Evolutionary conservation across 2,797 vertebrate genomes (phyloP).

Genomic region (Channallabes apus): DNA sequence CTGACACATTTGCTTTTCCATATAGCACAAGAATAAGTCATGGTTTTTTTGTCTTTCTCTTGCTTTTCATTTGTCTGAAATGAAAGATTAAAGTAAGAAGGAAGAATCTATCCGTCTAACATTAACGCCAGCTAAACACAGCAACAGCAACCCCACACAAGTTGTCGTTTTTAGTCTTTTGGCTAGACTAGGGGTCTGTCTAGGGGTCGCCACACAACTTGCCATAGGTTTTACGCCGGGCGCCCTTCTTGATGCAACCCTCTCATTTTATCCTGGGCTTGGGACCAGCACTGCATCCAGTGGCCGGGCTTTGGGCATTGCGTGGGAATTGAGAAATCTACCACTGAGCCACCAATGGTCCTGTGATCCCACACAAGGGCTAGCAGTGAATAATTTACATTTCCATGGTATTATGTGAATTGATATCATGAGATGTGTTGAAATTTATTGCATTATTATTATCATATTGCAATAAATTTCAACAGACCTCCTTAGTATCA

Average conservation of each 20-base stretch:
- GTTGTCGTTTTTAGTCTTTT: too few species aligned
- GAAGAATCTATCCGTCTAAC: not conserved
- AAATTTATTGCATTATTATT: not conserved
- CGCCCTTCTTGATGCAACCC: too few species aligned
- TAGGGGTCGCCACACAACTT: too few species aligned
- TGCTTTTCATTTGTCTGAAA: slow-evolving; percentile 4
- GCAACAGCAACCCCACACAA: not conserved
- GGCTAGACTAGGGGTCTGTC: too few species aligned
- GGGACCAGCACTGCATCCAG: too few species aligned
- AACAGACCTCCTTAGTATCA: not conserved
- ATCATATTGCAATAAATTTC: not conserved
- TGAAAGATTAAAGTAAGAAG: not conserved
- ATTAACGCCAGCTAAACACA: not conserved
- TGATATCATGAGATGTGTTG: not conserved
- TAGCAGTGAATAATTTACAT: not conserved
- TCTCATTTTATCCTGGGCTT: too few species aligned
- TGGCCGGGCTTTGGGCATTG: too few species aligned
- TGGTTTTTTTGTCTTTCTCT: not conserved
- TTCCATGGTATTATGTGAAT: not conserved
- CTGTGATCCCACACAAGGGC: not conserved
- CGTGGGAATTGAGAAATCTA: too few species aligned
- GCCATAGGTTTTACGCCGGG: too few species aligned
- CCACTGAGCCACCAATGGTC: too few species aligned
- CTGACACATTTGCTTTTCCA: not conserved
- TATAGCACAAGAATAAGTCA: not conserved